Evolutionary conservation across 2,797 vertebrate genomes (phyloP), one percentile per base, ranked within the genome.

Genomic region (Diglossa cyanea): DNA sequence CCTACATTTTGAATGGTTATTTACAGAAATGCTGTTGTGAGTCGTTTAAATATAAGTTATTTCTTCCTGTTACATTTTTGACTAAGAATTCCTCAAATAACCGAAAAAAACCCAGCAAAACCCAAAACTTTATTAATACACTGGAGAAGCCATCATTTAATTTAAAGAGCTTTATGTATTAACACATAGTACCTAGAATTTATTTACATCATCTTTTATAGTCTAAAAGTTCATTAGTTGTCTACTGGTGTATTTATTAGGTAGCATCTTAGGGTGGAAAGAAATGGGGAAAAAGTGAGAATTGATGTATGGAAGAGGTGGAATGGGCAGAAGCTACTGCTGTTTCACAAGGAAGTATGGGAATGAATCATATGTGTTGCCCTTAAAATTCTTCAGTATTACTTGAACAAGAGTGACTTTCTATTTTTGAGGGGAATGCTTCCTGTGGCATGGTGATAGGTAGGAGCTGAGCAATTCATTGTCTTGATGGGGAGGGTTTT

Each of bases 51-150:
- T 58, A 9, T 37, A 55, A 10, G 9, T 1, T 72, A 33, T 80
- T 78, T 48, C 20, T 61, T 71, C 12, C 9, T 48, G 13, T 24
- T 79, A 40, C 0, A 5, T 66, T 57, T 83, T 83, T 83, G 9
- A 68, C 18, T 72, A 67, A 47, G 3, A 57, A 7, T 62, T 77
- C 8, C 16, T 57, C 26, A 33, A 57, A 57, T 30, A 50, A 35
- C 2, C 7, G 8, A 40, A 40, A 72, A 54, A 35, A 14, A 17
- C 5, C 3, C 47, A 39, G 13, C 12, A 12, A 5, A 8, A 0
- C 1, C 13, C 16, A 37, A 58, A 58, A 28, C 9, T 51, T 50
- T 26, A 30, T 47, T 63, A 72, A 47, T 71, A n/a, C 7, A 16
- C 2, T 44, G 25, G 16, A 67, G 23, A 86, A 79, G 2, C 5